phyloP scores from a whole-genome alignment of 2,797 vertebrate species.

The Heliangelus exortis region DNA sequence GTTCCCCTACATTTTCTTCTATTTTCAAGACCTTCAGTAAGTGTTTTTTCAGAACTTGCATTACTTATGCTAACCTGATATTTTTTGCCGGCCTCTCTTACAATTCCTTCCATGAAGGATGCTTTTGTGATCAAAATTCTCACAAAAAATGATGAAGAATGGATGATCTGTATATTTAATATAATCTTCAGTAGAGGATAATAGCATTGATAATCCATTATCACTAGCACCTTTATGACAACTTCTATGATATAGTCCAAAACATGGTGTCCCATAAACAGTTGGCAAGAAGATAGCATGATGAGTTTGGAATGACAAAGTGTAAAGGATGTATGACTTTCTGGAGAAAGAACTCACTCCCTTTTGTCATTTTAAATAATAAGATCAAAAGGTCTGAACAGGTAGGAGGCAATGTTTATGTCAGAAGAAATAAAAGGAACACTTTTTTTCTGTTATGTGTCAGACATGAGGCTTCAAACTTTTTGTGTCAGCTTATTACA shows the following conservation, averaged over 20 bases:
- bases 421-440: slow-evolving; percentile 1
- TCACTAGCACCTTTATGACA: not conserved
- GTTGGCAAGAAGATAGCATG: not conserved
- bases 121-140: not conserved
- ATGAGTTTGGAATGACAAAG: not conserved
- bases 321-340: not conserved
- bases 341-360: not conserved
- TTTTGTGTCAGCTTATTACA: not conserved
- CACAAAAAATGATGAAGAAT: not conserved
- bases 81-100: not conserved
- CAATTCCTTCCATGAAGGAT: not conserved
- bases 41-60: not conserved
- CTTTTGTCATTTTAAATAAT: slow-evolving; percentile 40
- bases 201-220: not conserved
- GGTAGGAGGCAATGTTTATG: not conserved
- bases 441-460: not conserved
- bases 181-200: not conserved
- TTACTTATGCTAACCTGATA: not conserved
- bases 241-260: not conserved
- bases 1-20: not conserved
- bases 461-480: not conserved
- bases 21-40: not conserved
- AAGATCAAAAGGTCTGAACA: slow-evolving; percentile 8
- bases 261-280: slow-evolving; percentile 12
- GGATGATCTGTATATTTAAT: not conserved